These are phyloP conservation scores for Pyrocephalus nanus DNA, from an alignment of 2,797 vertebrate species.

Conservation along the genomic window DNA sequence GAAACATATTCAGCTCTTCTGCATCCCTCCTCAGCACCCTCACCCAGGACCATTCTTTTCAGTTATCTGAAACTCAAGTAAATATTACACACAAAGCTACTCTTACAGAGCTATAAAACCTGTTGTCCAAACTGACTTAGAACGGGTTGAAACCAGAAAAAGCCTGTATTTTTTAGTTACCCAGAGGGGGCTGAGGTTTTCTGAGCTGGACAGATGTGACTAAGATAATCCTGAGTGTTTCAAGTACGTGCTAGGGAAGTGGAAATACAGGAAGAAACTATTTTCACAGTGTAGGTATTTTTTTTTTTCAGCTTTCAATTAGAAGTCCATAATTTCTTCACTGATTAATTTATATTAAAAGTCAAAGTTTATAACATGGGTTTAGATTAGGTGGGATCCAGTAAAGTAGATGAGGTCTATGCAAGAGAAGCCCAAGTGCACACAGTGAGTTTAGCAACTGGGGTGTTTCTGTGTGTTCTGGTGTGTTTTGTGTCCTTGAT, in stretches of 20 bases:
- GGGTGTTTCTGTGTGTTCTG: neutral
- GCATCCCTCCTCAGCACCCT: neutral
- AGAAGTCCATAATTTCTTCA: neutral
- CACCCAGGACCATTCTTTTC: neutral
- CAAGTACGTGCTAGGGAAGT: neutral
- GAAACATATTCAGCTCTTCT: neutral
- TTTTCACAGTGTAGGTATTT: neutral
- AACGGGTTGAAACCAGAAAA: slow-evolving; percentile 60
- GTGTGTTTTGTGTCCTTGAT: neutral
- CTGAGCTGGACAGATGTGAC: slow-evolving; percentile 27
- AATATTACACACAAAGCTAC: slow-evolving; percentile 55
- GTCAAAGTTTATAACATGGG: neutral
- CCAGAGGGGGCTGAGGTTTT: neutral
- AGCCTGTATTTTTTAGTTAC: slow-evolving; percentile 42
- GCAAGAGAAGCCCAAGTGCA: neutral
- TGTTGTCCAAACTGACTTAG: slow-evolving; percentile 53
- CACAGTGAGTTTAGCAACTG: neutral
- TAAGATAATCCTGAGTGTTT: slow-evolving; percentile 33
- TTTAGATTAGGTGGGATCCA: neutral
- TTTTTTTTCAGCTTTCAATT: neutral
- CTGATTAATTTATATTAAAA: neutral
- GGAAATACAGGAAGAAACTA: slow-evolving; percentile 14
- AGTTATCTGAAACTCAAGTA: slow-evolving; percentile 51
- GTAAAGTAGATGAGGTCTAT: neutral
- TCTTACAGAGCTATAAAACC: slow-evolving; percentile 62